These are phyloP conservation scores for Alfaro cultratus DNA, from an alignment of 2,797 vertebrate genomes.

Conservation along the genomic window DNA sequence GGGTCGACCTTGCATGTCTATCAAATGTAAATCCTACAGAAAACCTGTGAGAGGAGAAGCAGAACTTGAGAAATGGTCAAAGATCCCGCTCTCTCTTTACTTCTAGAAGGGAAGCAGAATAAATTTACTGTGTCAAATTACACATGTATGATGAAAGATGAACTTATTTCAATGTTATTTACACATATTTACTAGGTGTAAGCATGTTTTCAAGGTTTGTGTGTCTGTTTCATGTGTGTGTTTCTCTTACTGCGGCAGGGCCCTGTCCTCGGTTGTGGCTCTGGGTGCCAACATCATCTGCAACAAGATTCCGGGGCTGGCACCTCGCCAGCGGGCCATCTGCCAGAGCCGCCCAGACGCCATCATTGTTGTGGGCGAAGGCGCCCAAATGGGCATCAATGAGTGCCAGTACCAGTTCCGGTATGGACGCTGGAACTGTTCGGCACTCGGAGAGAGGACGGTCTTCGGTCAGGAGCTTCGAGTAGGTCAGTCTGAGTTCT, in stretches of 20 bases:
- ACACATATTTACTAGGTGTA: not conserved
- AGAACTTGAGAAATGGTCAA: not conserved
- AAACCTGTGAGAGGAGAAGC: not conserved
- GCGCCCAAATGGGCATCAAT: conserved; percentile 98
- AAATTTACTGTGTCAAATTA: not conserved
- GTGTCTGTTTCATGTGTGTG: conserved; percentile 16
- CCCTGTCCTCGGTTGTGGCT: conserved; percentile 98
- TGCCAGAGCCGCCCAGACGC: conserved; percentile 99
- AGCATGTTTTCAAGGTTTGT: conserved; percentile 2
- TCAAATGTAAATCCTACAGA: not conserved
- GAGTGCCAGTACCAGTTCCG: conserved; percentile 99
- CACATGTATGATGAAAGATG: not conserved
- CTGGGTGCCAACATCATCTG: conserved; percentile 99
- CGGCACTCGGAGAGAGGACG: conserved; percentile 95
- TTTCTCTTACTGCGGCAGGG: conserved; percentile 81
- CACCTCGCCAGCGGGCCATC: conserved; percentile 97
- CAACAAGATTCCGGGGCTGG: conserved; percentile 99
- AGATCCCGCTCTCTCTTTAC: not conserved
- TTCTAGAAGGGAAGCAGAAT: not conserved
- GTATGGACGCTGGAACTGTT: conserved; percentile 99
- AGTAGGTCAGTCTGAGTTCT: conserved; percentile 85
- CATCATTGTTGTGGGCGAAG: conserved; percentile 99
- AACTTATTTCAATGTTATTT: not conserved
- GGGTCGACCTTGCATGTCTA: not conserved
- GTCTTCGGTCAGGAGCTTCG: conserved; percentile 99